Conservation (phyloP, 2,797 vertebrate species). For the Yasuhikotakia modesta region DNA sequence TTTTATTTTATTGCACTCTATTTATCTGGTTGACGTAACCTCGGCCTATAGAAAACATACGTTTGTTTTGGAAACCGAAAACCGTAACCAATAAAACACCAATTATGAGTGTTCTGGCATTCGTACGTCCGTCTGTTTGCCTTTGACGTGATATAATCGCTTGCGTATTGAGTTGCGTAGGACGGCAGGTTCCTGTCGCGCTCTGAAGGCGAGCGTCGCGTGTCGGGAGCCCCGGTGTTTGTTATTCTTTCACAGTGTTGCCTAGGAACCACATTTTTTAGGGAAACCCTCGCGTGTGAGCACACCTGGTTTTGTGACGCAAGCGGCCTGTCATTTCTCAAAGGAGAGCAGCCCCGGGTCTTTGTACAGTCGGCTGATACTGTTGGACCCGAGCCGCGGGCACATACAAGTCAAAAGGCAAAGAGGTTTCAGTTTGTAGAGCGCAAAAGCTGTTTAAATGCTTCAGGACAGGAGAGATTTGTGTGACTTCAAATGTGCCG, state of each 20-base stretch:
- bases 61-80: constrained; percentile 35
- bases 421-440: not conserved
- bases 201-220: not conserved
- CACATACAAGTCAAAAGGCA: not conserved
- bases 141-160: constrained; percentile 3
- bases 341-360: not conserved
- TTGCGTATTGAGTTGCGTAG: not conserved
- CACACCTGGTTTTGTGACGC: constrained; percentile 47
- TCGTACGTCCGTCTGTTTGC: not conserved
- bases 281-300: constrained; percentile 61
- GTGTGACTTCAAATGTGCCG: not conserved
- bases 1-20: not conserved
- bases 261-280: constrained; percentile 51
- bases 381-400: not conserved
- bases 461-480: not conserved
- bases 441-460: not conserved
- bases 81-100: not conserved
- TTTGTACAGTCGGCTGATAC: not conserved
- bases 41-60: not conserved
- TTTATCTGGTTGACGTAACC: constrained; percentile 2
- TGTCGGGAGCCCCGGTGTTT: constrained; percentile 48
- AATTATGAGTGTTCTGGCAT: constrained; percentile 3
- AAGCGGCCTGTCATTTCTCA: not conserved
- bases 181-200: not conserved
- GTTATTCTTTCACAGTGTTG: constrained; percentile 47